Conservation (phyloP, 2,888 invertebrate genomes). For the Lacanobia wlatinum region DNA sequence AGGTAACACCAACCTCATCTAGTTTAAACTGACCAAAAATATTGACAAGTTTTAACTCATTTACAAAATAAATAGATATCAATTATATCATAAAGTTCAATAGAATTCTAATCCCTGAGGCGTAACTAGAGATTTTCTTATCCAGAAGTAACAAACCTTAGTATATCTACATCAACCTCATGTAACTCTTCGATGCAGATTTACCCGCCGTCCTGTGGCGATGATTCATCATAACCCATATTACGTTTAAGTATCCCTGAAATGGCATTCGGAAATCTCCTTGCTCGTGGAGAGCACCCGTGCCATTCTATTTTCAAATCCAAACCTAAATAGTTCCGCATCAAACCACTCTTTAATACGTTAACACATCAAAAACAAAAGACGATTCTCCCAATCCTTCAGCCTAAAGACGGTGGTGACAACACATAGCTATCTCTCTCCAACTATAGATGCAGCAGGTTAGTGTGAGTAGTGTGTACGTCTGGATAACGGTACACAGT, state of each 20-base stretch:
- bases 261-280: neutral
- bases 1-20: no score
- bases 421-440: constrained; percentile 75
- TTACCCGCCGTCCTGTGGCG: neutral
- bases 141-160: neutral
- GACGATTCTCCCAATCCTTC: constrained; percentile 70
- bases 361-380: constrained; percentile 76
- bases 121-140: no score
- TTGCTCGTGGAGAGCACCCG: neutral
- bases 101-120: neutral
- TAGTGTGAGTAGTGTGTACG: constrained; percentile 77
- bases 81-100: neutral
- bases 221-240: constrained; percentile 11
- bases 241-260: neutral
- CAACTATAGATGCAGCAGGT: constrained; percentile 59
- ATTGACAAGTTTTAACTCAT: no score
- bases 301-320: constrained; percentile 40
- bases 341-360: constrained; percentile 65
- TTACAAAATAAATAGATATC: no score
- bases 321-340: constrained; percentile 39
- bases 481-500: constrained; percentile 83
- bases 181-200: neutral
- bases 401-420: constrained; percentile 61
- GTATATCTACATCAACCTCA: neutral
- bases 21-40: no score